Percentiles rank a stretch among this genome's conserved stretches.
Conservation (phyloP, 2,113 vertebrate species). For the Tychaedon coryphoeus region DNA sequence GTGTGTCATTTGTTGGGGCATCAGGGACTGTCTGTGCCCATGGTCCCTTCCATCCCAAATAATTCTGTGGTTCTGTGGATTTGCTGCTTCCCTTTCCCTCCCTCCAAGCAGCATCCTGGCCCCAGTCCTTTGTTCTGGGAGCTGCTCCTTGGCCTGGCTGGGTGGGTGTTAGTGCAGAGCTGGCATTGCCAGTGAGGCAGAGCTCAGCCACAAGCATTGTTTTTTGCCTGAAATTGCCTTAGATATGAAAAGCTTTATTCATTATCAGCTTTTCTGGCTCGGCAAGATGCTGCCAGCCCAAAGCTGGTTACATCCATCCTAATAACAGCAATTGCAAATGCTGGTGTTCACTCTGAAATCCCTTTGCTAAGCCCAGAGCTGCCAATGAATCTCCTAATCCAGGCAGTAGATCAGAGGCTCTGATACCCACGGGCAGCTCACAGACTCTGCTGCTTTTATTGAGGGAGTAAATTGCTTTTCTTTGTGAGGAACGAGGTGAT, state of each 20-base stretch:
- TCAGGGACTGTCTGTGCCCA: fast-evolving
- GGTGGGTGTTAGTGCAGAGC: not conserved
- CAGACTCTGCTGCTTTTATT: not conserved
- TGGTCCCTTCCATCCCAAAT: not conserved
- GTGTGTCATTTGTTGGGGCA: fast-evolving
- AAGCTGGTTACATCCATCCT: not conserved
- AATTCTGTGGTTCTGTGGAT: not conserved
- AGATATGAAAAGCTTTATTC: not conserved
- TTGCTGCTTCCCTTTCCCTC: not conserved
- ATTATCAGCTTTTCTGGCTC: not conserved
- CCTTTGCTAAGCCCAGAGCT: not conserved
- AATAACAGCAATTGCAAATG: not conserved
- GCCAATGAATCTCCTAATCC: not conserved
- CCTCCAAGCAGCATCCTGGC: not conserved
- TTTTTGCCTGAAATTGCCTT: not conserved
- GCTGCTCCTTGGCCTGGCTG: not conserved
- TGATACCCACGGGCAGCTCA: not conserved
- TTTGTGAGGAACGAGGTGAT: not conserved
- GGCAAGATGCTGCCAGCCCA: not conserved
- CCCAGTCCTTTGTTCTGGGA: not conserved
- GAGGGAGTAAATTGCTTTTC: slow-evolving; percentile 19
- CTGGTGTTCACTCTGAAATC: not conserved
- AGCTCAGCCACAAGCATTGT: not conserved
- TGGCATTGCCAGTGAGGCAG: not conserved
- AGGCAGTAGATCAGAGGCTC: not conserved